phyloP scores from a whole-genome alignment of 2,888 invertebrate genomes.

The Petrophora chlorosata region DNA sequence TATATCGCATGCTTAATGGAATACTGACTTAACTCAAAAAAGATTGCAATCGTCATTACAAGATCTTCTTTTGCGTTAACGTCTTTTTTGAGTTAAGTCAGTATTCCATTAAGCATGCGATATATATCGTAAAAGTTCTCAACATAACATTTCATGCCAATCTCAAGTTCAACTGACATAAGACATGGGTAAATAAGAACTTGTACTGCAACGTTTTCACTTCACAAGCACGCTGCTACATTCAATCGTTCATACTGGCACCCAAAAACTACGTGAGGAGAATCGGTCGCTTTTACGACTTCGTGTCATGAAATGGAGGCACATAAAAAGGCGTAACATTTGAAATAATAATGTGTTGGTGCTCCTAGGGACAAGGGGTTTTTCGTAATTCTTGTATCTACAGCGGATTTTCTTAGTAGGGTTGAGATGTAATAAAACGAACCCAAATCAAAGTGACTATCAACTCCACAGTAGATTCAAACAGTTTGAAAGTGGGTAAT shows the following conservation, averaged over 20 bases:
- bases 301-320: constrained; percentile 39
- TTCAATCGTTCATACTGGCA: constrained; percentile 46
- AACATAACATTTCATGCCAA: background rate
- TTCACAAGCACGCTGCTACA: constrained; percentile 36
- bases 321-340: constrained; percentile 23
- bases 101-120: no score
- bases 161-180: constrained; percentile 19
- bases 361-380: constrained; percentile 5
- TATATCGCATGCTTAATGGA: no score
- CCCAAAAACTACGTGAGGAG: constrained; percentile 45
- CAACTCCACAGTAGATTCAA: no score
- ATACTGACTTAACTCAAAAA: no score
- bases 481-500: no score
- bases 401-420: background rate
- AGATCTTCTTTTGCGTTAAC: no score
- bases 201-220: constrained; percentile 35
- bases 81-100: no score
- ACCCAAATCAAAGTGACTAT: no score
- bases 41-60: no score
- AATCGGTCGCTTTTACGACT: constrained; percentile 45
- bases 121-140: background rate
- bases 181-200: constrained; percentile 35
- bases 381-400: background rate
- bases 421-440: background rate
- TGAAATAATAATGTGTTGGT: constrained; percentile 22